Base-by-base conservation (phyloP, 2,797 vertebrate genomes). In the Spondyliosoma cantharus region DNA sequence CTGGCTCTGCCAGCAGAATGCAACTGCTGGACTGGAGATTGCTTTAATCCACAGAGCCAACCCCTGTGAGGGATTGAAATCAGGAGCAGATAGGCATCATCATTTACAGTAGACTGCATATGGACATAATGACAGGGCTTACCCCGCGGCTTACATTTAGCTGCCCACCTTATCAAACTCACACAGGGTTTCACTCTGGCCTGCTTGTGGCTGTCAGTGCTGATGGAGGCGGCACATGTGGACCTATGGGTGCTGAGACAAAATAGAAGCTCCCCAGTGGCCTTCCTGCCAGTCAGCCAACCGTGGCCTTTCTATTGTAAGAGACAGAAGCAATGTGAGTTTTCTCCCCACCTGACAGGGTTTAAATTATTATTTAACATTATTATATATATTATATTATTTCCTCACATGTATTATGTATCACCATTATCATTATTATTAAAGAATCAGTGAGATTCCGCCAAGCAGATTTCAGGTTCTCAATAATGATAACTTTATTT, bases 41-140 rank as follows among this genome's bases (percentile, higher is more conserved):
- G 71, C 37, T 82, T 70, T 86, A 80, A 85, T 86, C 86, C 83
- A 74, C 0, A 12, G 48, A 25, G 67, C 68, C 48, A 60, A 80
- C 6, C 46, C 76, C 60, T 71, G 63, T 43, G 68, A 78, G 64
- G 70, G 63, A 48, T 48, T 49, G 63, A 67, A 85, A 83, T 86
- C 71, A 54, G 67, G 74, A 37, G 63, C 63, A 82, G 61, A 80
- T 65, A 62, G 56, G 61, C 49, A 69, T 83, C 76, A 78, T 80
- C 29, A n/a, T 74, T 81, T 74, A 76, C 70, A 80, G 46, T 15
- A 49, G 64, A 53, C 63, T 69, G 60, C 72, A 60, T 74, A 57
- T 43, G 60, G 60, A 68, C 16, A 72, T 65, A 67, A 78, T 77
- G 80, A 72, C 1, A 0, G 29, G 68, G 60, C 37, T 83, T 70